Conservation (phyloP, 2,888 invertebrate species). For the Drosophila falleni region DNA sequence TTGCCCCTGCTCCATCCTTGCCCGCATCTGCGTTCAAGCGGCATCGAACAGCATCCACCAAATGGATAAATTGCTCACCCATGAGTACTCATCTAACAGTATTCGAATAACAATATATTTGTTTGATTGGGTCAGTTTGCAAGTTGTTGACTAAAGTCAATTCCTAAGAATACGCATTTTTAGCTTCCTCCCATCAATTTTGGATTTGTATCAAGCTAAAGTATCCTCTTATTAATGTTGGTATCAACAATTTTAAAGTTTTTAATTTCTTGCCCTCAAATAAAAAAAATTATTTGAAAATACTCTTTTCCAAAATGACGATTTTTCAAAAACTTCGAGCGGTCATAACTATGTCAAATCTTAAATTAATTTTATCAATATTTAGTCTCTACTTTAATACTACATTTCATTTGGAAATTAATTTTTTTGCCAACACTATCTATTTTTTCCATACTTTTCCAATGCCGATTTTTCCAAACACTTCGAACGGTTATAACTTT, state of each 20-base stretch:
- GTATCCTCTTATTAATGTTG: not conserved
- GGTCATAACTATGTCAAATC: no score
- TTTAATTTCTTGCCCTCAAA: not conserved
- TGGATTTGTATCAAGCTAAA: not conserved
- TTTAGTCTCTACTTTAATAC: no score
- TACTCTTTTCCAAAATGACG: no score
- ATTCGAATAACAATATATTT: slow-evolving; percentile 14
- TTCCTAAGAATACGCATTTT: not conserved
- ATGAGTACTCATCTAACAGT: slow-evolving; percentile 11
- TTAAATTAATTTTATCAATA: no score
- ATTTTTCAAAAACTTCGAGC: no score
- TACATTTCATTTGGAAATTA: no score
- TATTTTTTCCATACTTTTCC: no score
- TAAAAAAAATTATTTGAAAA: no score
- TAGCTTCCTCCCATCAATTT: not conserved
- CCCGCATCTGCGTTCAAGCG: slow-evolving; percentile 17
- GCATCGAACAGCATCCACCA: slow-evolving; percentile 6
- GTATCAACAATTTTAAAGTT: not conserved
- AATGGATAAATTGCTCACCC: slow-evolving; percentile 13
- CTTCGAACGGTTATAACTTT: no score
- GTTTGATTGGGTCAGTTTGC: slow-evolving; percentile 20
- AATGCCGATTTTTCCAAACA: no score
- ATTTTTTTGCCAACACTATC: no score
- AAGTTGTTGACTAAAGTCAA: not conserved
- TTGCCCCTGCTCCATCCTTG: slow-evolving; percentile 14